phyloP scores from a whole-genome alignment of 2,113 vertebrate genomes.

The Syngnathus typhle region DNA sequence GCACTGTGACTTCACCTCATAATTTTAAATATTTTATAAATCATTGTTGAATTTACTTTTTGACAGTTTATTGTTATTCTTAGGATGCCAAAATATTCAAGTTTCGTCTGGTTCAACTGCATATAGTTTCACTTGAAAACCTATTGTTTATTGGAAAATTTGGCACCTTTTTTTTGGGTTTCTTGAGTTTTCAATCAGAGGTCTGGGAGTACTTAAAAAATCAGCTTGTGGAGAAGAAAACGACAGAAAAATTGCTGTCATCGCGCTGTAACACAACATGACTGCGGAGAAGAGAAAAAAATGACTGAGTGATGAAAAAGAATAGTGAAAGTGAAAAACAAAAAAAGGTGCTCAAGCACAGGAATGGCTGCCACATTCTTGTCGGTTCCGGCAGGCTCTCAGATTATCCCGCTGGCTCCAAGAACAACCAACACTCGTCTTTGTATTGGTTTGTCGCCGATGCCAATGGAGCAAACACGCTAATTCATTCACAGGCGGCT shows the following conservation, averaged over 20 bases:
- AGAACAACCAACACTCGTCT: constrained; percentile 38
- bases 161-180: not conserved
- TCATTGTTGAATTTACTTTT: not conserved
- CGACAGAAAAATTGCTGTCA: constrained; percentile 7
- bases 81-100: not conserved
- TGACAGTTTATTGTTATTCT: not conserved
- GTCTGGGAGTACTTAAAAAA: not conserved
- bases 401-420: constrained; percentile 38
- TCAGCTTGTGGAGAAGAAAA: constrained; percentile 17
- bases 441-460: constrained; percentile 33
- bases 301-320: constrained; percentile 21
- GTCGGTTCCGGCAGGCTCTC: constrained; percentile 28
- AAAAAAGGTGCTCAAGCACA: constrained; percentile 30
- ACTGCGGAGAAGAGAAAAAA: constrained; percentile 5
- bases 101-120: not conserved
- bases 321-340: constrained; percentile 23
- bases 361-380: constrained; percentile 36
- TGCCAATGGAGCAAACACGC: constrained; percentile 53
- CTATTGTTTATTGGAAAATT: not conserved
- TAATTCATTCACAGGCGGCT: constrained; percentile 54
- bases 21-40: not conserved
- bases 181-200: not conserved
- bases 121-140: not conserved
- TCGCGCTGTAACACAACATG: constrained; percentile 4
- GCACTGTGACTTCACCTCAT: not conserved